Percentiles rank a stretch among this genome's conserved stretches.
These are phyloP conservation scores for Acanthis flammea DNA, from an alignment of 2,797 vertebrate genomes.

Conservation along the genomic window DNA sequence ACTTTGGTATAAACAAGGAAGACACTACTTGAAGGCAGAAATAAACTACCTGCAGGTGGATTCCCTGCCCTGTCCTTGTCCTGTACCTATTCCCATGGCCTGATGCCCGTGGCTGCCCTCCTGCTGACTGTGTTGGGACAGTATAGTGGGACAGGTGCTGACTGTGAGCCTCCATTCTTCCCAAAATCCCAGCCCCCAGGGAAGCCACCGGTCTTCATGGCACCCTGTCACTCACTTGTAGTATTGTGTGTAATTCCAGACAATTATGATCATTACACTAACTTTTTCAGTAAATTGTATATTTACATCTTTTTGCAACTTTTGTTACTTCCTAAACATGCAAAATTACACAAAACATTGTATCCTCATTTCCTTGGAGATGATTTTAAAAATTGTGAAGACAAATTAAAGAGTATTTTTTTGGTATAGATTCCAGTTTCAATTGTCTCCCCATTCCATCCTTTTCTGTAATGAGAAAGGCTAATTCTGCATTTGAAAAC, in stretches of 20 bases:
- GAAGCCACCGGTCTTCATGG: neutral
- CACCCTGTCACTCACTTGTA: neutral
- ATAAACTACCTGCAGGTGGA: neutral
- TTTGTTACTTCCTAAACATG: neutral
- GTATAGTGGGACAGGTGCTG: neutral
- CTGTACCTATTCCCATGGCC: neutral
- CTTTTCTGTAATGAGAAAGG: neutral
- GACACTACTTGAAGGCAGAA: neutral
- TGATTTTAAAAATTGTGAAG: neutral
- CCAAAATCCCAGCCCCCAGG: neutral
- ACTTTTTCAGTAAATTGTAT: neutral
- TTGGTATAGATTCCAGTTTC: fast-evolving
- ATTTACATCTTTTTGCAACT: neutral
- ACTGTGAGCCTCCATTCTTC: neutral
- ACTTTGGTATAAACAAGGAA: neutral
- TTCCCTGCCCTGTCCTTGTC: neutral
- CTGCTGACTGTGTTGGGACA: neutral
- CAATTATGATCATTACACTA: fast-evolving
- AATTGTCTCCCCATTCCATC: neutral
- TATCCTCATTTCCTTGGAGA: neutral
- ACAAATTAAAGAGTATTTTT: neutral
- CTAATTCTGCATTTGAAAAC: neutral
- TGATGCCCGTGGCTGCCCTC: fast-evolving
- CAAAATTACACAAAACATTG: neutral
- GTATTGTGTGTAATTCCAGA: neutral